Percentiles rank a stretch among this genome's conserved stretches.
phyloP scores from a whole-genome alignment of 2,113 vertebrate genomes.

The Oceanites oceanicus region DNA sequence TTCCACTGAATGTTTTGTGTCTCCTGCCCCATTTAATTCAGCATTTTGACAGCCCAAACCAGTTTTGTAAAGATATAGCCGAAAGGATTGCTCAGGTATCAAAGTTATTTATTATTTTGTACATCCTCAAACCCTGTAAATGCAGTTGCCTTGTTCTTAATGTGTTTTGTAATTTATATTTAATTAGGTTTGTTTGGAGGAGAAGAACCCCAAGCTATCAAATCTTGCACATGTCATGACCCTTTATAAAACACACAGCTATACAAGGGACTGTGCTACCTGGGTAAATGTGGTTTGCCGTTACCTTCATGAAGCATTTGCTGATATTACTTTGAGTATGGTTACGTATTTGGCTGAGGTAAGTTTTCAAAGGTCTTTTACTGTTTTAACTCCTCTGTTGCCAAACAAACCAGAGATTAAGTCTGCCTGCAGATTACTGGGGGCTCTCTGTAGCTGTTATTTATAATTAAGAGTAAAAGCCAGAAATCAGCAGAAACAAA shows the following conservation, averaged over 20 bases:
- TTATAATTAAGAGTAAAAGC: not conserved
- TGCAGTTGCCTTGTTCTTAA: slow-evolving; percentile 8
- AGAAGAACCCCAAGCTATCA: slow-evolving; percentile 95
- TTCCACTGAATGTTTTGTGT: slow-evolving; percentile 95
- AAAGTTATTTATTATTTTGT: not conserved
- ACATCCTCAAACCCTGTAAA: not conserved
- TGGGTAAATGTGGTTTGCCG: slow-evolving; percentile 98
- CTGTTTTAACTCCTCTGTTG: not conserved
- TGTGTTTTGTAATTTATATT: slow-evolving; percentile 16
- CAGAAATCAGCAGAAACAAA: not conserved
- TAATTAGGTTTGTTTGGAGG: slow-evolving; percentile 91
- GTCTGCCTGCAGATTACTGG: not conserved
- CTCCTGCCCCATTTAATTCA: slow-evolving; percentile 96
- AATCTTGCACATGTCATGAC: slow-evolving; percentile 98
- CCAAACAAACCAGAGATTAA: not conserved
- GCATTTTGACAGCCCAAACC: slow-evolving; percentile 92
- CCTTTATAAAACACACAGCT: slow-evolving; percentile 95
- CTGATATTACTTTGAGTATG: slow-evolving; percentile 92
- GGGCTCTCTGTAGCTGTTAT: not conserved
- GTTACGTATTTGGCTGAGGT: slow-evolving; percentile 97
- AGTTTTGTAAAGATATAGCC: slow-evolving; percentile 96
- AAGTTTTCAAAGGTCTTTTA: slow-evolving; percentile 13
- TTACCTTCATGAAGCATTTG: slow-evolving; percentile 96
- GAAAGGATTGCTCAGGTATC: slow-evolving; percentile 96
- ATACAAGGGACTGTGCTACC: slow-evolving; percentile 92